Percentiles rank a stretch among this genome's conserved stretches.
Evolutionary conservation across 2,888 invertebrate species (phyloP).

Genomic region (Latrodectus elegans): DNA sequence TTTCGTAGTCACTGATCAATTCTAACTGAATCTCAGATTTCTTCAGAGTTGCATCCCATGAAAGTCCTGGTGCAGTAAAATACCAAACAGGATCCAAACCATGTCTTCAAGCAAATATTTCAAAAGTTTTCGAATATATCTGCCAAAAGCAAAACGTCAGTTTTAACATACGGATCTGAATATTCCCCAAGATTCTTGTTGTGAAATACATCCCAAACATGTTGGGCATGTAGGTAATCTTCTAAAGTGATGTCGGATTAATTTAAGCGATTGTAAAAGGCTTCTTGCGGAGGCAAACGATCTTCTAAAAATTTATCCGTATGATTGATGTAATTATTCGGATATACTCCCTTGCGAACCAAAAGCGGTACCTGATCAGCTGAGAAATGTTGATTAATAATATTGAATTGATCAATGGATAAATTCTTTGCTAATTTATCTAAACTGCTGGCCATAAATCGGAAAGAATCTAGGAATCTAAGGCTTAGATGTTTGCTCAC

Average conservation of each 20-base stretch:
- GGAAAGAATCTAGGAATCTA: not conserved
- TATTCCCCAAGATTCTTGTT: constrained; percentile 67
- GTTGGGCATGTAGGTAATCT: constrained; percentile 70
- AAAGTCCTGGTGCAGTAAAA: too few species aligned
- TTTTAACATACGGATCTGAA: constrained; percentile 71
- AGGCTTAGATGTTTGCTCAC: not conserved
- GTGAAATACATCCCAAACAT: not conserved
- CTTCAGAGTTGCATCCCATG: too few species aligned
- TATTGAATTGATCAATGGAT: not conserved
- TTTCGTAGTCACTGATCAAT: too few species aligned
- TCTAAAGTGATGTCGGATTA: not conserved
- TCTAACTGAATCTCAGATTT: too few species aligned
- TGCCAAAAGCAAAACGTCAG: constrained; percentile 72
- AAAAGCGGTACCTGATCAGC: not conserved
- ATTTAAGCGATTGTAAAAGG: not conserved
- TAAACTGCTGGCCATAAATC: not conserved
- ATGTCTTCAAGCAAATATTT: constrained; percentile 67
- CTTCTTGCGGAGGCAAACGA: not conserved
- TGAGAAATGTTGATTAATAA: not conserved
- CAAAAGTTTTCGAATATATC: constrained; percentile 74
- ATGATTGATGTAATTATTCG: not conserved
- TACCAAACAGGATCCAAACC: too few species aligned
- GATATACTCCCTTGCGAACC: not conserved
- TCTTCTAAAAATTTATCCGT: not conserved
- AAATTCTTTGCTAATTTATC: not conserved